phyloP scores from a whole-genome alignment of 2,888 invertebrate species.

The Amphimallon solstitiale region DNA sequence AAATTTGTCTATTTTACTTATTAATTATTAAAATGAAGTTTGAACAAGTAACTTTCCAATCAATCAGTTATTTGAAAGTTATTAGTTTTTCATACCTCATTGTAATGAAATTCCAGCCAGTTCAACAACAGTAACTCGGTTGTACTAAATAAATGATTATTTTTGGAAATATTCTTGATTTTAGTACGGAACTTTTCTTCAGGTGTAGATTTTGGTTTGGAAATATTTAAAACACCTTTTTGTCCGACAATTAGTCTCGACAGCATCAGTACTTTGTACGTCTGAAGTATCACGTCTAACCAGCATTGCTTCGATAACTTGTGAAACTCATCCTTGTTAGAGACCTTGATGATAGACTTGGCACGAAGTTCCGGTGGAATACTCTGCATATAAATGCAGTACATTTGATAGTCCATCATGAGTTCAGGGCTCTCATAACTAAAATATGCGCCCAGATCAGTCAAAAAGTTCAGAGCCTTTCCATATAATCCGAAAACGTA shows the following conservation, averaged over 20 bases:
- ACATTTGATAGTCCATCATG: neutral
- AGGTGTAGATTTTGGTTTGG: neutral
- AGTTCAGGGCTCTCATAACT: neutral
- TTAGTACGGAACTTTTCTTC: neutral
- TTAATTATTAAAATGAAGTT: no score
- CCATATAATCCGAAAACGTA: slow-evolving; percentile 45
- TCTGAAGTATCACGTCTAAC: slow-evolving; percentile 15
- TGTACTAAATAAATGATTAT: slow-evolving; percentile 10
- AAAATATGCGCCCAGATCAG: slow-evolving; percentile 12
- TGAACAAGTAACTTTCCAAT: no score
- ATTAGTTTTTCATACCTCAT: neutral
- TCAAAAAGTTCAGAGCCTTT: slow-evolving; percentile 7
- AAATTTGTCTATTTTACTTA: no score
- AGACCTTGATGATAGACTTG: neutral
- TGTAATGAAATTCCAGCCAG: slow-evolving; percentile 23
- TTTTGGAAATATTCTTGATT: neutral
- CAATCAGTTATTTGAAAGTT: no score
- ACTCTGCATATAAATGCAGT: neutral
- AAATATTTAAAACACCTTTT: no score
- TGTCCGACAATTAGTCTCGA: neutral
- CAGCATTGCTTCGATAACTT: slow-evolving; percentile 2
- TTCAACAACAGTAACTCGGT: slow-evolving; percentile 6
- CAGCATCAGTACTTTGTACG: slow-evolving; percentile 1
- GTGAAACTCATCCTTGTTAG: neutral
- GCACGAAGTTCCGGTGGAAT: neutral